Conservation (phyloP, 2,797 vertebrate genomes). For the Phrynocephalus vlangalii region DNA sequence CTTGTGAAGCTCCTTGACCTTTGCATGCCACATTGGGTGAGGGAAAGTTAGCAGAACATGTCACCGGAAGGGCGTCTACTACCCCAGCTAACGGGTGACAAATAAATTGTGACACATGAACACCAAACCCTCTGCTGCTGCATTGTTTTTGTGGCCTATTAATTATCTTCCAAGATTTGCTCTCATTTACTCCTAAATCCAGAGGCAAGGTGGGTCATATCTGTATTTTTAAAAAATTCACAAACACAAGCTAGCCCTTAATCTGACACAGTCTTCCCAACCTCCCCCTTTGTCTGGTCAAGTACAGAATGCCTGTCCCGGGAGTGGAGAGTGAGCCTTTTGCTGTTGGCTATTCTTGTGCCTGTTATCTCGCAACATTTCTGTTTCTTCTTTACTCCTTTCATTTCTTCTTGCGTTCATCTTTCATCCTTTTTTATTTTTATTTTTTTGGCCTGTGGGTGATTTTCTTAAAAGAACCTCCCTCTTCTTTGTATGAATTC, state of each 20-base stretch:
- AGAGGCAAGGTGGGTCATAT: too few relatives aligned
- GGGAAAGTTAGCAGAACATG: not conserved
- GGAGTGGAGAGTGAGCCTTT: not conserved
- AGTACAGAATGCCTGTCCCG: conserved; percentile 31
- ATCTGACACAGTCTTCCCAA: conserved; percentile 37
- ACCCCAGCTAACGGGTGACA: not conserved
- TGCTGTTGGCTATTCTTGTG: not conserved
- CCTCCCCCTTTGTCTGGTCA: conserved; percentile 33
- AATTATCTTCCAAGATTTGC: too few relatives aligned
- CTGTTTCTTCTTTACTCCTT: conserved; percentile 46
- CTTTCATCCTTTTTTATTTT: not conserved
- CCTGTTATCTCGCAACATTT: conserved; percentile 16
- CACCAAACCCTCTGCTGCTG: not conserved
- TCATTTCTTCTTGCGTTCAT: conserved; percentile 51
- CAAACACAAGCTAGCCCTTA: conserved; percentile 6
- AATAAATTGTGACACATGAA: not conserved
- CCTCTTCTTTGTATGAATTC: conserved; percentile 45
- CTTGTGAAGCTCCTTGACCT: not conserved
- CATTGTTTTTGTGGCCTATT: too few relatives aligned
- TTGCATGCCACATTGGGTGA: too few relatives aligned
- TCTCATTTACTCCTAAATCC: too few relatives aligned
- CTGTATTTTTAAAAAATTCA: too few relatives aligned
- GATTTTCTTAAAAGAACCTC: conserved; percentile 43
- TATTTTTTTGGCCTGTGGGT: conserved; percentile 17
- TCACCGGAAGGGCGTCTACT: too few relatives aligned